Conservation (phyloP, 2,888 invertebrate genomes). For the Drosophila nigritarsus region DNA sequence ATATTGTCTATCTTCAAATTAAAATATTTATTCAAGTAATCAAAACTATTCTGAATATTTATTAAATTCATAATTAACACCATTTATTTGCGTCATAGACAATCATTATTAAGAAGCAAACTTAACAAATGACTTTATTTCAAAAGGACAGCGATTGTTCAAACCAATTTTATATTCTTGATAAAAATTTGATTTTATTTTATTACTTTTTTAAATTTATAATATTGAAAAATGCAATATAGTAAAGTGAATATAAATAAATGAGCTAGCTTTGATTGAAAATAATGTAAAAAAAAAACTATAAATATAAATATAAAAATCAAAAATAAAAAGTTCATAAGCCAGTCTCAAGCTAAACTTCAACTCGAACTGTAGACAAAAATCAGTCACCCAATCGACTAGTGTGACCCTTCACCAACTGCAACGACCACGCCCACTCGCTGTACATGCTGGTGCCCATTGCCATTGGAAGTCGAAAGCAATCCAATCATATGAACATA, state of each 20-base stretch:
- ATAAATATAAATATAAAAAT: not conserved
- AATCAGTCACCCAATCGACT: slow-evolving; percentile 49
- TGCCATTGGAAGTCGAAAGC: slow-evolving; percentile 45
- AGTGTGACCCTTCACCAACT: slow-evolving; percentile 51
- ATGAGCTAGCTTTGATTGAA: not conserved
- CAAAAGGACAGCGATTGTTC: not conserved
- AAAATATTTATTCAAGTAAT: not conserved
- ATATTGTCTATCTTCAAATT: not conserved
- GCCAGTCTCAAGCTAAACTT: not conserved
- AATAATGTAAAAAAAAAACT: not conserved
- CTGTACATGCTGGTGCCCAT: slow-evolving; percentile 24
- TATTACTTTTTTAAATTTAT: not conserved
- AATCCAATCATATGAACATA: slow-evolving; percentile 41
- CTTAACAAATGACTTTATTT: not conserved
- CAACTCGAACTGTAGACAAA: slow-evolving; percentile 34
- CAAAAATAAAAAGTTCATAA: not conserved
- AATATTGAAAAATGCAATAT: not conserved
- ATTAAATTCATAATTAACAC: not conserved
- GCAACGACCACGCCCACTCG: slow-evolving; percentile 37
- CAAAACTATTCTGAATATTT: not conserved
- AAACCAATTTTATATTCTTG: not conserved
- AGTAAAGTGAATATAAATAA: not conserved
- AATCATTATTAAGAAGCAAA: not conserved
- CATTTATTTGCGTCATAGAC: not conserved
- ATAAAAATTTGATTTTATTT: rapidly evolving